phyloP scores from a whole-genome alignment of 2,888 invertebrate genomes.

The Congeria kusceri region DNA sequence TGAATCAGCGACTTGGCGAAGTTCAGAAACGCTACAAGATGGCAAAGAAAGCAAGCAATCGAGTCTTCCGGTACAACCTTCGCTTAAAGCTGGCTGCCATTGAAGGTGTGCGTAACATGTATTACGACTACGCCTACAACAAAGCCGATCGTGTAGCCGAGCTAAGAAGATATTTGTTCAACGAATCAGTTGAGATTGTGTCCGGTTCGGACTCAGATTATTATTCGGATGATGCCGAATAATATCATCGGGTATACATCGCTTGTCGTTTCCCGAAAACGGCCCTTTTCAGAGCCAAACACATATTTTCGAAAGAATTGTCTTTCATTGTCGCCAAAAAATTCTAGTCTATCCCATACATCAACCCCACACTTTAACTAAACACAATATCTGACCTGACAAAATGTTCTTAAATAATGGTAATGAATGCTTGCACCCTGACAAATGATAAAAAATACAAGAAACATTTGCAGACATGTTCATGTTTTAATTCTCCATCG shows the following conservation, averaged over 20 bases:
- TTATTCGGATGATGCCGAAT: constrained; percentile 21
- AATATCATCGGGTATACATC: neutral
- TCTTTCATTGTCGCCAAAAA: no score
- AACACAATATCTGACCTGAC: no score
- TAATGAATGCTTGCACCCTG: no score
- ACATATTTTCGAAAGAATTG: no score
- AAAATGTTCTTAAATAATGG: no score
- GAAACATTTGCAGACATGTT: no score
- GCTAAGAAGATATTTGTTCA: constrained; percentile 58
- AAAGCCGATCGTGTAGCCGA: constrained; percentile 73
- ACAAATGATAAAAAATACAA: no score
- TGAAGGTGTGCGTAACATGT: constrained; percentile 76
- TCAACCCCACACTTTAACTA: no score
- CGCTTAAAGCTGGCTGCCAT: constrained; percentile 73
- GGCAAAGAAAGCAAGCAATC: constrained; percentile 64
- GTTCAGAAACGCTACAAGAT: constrained; percentile 72
- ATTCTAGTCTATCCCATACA: no score
- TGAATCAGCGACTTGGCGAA: constrained; percentile 70
- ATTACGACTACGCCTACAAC: constrained; percentile 76
- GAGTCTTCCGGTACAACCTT: constrained; percentile 75
- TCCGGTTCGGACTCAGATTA: constrained; percentile 35
- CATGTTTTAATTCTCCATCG: no score
- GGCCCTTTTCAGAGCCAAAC: constrained; percentile 56
- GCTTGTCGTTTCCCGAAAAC: constrained; percentile 27
- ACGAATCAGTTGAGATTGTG: constrained; percentile 60